These are phyloP conservation scores for Acleris emargana DNA, from an alignment of 2,888 invertebrate species.

Conservation along the genomic window DNA sequence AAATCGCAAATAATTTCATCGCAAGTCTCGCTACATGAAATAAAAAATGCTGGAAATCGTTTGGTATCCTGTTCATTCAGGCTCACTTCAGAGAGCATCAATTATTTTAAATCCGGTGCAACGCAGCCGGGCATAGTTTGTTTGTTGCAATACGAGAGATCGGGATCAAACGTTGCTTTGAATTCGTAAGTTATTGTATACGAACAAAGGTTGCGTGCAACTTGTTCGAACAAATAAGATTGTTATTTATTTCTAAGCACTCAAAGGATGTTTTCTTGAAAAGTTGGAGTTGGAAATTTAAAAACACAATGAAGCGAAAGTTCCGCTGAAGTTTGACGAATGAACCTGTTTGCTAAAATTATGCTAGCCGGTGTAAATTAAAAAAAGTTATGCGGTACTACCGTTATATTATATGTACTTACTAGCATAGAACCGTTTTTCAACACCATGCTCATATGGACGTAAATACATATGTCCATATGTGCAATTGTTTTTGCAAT, in stretches of 20 bases:
- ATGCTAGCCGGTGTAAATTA: neutral
- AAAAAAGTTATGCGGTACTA: too few relatives aligned
- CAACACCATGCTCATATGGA: too few relatives aligned
- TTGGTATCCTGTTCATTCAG: constrained; percentile 47
- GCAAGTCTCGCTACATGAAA: neutral
- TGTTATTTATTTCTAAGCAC: constrained; percentile 33
- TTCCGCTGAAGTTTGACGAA: neutral
- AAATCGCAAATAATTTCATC: constrained; percentile 11
- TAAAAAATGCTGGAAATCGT: constrained; percentile 27
- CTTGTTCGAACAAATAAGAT: constrained; percentile 35
- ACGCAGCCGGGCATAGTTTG: constrained; percentile 45
- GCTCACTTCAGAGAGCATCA: constrained; percentile 56
- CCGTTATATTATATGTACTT: too few relatives aligned
- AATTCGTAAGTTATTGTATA: constrained; percentile 51
- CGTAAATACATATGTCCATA: too few relatives aligned
- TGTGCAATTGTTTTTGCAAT: too few relatives aligned
- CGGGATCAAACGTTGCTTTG: constrained; percentile 45
- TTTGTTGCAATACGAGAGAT: constrained; percentile 38
- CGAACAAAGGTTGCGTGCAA: constrained; percentile 39
- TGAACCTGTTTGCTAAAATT: neutral
- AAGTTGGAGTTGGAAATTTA: constrained; percentile 20
- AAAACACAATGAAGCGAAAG: constrained; percentile 10
- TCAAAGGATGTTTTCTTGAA: constrained; percentile 23
- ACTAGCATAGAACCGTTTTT: too few relatives aligned
- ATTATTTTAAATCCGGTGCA: constrained; percentile 57